Conservation (phyloP, 2,797 vertebrate genomes). For the Trachurus trachurus region DNA sequence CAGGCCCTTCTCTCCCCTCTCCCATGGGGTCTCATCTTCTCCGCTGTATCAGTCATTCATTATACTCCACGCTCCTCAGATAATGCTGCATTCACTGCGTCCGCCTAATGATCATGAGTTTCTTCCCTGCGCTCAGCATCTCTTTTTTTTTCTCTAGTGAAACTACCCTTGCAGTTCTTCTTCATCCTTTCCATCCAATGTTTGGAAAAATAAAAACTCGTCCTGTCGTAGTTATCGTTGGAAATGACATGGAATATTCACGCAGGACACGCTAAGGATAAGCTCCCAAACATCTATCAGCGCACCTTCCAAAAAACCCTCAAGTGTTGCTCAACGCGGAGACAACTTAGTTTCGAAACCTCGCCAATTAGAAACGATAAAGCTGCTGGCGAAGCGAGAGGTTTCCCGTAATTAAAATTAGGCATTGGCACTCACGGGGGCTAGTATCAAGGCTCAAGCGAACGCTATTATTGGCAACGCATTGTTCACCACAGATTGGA, state of each 20-base stretch:
- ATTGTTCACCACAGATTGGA: slow-evolving; percentile 72
- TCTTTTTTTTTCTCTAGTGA: slow-evolving; percentile 1
- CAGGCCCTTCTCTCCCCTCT: slow-evolving; percentile 41
- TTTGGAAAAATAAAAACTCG: slow-evolving; percentile 7
- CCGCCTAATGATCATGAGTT: slow-evolving; percentile 51
- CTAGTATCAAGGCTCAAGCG: slow-evolving; percentile 69
- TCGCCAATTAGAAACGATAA: slow-evolving; percentile 80
- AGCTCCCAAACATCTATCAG: slow-evolving; percentile 30
- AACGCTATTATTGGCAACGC: slow-evolving; percentile 78
- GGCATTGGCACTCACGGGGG: slow-evolving; percentile 51
- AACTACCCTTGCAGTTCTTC: not conserved
- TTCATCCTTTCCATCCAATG: not conserved
- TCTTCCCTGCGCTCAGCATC: slow-evolving; percentile 33
- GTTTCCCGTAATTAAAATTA: slow-evolving; percentile 81
- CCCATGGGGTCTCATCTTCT: slow-evolving; percentile 73
- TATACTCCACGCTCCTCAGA: slow-evolving; percentile 43
- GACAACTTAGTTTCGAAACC: slow-evolving; percentile 71
- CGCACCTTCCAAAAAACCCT: slow-evolving; percentile 45
- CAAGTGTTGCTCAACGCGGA: slow-evolving; percentile 57
- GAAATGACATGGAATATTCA: slow-evolving; percentile 28
- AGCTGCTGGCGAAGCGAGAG: slow-evolving; percentile 69
- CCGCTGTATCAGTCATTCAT: slow-evolving; percentile 57
- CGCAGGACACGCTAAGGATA: slow-evolving; percentile 31
- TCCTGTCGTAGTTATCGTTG: slow-evolving; percentile 29
- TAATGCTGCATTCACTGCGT: slow-evolving; percentile 44